Percentiles rank a stretch among this genome's conserved stretches.
phyloP scores from a whole-genome alignment of 2,797 vertebrate genomes.

The Oreochromis mossambicus region DNA sequence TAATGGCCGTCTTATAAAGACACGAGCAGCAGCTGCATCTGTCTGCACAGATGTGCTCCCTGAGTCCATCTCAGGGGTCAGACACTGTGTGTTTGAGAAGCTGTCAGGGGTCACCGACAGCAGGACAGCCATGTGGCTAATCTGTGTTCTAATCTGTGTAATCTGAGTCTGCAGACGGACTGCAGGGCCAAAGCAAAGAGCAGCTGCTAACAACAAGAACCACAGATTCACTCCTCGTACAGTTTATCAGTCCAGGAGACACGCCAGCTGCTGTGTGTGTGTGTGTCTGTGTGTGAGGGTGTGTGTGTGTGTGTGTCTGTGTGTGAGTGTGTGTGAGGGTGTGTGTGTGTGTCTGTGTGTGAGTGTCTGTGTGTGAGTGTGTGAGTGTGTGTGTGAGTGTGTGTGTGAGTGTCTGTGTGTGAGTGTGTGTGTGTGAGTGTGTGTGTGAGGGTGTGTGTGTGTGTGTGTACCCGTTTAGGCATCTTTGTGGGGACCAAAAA shows the following conservation, averaged over 20 bases:
- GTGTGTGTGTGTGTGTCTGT: no score
- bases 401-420: no score
- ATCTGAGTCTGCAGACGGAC: conserved; percentile 17
- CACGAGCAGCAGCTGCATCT: conserved; percentile 27
- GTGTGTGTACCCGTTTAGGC: no score
- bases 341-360: no score
- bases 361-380: no score
- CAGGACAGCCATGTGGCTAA: not conserved
- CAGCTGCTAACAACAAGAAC: not conserved
- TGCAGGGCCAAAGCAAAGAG: conserved; percentile 26
- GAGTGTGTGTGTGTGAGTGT: no score
- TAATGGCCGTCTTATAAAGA: not conserved
- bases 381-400: no score
- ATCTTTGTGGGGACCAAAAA: no score
- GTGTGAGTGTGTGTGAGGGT: no score
- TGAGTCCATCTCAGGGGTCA: not conserved
- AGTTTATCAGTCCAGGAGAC: not conserved
- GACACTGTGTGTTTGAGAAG: not conserved
- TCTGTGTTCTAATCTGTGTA: not conserved
- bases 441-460: no score
- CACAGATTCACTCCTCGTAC: not conserved
- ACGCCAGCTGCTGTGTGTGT: not conserved
- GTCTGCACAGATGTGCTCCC: not conserved
- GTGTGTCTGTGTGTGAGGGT: not conserved
- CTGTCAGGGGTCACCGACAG: not conserved